A percentile compares a stretch with the other conserved stretches of the same genome.
Evolutionary conservation across 2,888 invertebrate species (phyloP).

Genomic region (Eupithecia pulchellata): DNA sequence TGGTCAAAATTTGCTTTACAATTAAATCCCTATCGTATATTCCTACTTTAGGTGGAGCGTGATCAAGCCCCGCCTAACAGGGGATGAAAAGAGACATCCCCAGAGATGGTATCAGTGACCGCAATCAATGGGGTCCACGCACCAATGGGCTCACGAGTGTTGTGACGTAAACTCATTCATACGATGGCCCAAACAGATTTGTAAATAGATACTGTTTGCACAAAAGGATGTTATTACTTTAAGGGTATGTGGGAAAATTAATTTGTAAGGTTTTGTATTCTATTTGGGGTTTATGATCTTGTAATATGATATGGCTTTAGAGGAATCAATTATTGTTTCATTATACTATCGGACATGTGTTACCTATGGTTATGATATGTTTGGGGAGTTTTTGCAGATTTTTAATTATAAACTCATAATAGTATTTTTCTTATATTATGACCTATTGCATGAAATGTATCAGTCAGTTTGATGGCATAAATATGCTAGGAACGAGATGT

Average conservation of each 20-base stretch:
- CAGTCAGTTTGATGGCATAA: background rate
- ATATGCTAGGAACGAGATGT: background rate
- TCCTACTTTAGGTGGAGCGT: constrained; percentile 52
- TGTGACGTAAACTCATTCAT: constrained; percentile 80
- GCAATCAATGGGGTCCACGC: constrained; percentile 67
- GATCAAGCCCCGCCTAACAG: constrained; percentile 58
- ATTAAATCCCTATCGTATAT: constrained; percentile 30
- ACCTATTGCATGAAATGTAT: background rate
- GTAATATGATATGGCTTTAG: constrained; percentile 53
- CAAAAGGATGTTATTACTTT: constrained; percentile 83
- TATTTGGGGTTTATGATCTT: constrained; percentile 54
- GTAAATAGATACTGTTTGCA: constrained; percentile 79
- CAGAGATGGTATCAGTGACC: constrained; percentile 64
- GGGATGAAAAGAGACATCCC: constrained; percentile 43
- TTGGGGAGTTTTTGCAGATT: constrained; percentile 2
- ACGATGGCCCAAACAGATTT: constrained; percentile 65
- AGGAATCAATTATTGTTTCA: constrained; percentile 50
- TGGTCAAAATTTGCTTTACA: constrained; percentile 35
- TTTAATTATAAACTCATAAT: constrained; percentile 3
- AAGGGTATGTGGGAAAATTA: constrained; percentile 84
- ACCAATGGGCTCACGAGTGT: constrained; percentile 70
- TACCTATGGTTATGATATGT: constrained; percentile 23
- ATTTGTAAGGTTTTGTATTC: constrained; percentile 74
- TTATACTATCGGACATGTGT: constrained; percentile 30
- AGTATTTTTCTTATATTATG: background rate